Evolutionary conservation across 2,888 invertebrate genomes (phyloP), one percentile per base, ranked within the genome.

Genomic region (Lasioglossum figueresi): DNA sequence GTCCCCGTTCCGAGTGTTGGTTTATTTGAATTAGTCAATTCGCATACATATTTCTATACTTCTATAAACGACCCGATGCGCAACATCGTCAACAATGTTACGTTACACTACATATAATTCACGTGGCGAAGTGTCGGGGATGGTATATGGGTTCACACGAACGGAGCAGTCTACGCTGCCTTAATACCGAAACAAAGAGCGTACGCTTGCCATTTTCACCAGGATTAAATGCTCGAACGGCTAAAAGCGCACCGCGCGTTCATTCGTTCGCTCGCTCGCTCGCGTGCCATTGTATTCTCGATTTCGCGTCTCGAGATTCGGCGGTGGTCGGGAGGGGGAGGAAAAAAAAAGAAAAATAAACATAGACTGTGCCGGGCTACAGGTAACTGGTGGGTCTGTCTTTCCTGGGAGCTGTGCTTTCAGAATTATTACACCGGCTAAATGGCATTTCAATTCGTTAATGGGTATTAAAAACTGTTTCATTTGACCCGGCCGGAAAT

Each of bases 381-480:
- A n/a, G 16, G 27, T 63, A 63, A 63, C 68, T 37, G 68, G 34
- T 19, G 70, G 70, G 48, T 10, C 12, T 45, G 40, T 63, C 48
- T 56, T 48, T 56, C 48, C 71, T 52, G 77, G 77, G 75, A 66
- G 27, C 34, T 45, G 14, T 71, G 80, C 85, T 86, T 80, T 86
- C 80, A 85, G 79, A 86, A 86, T 86, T 86, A 86, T 85, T 86
- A 86, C 86, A 71, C 76, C 66, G 77, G 45, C 75, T 80, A 82
- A 82, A 83, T 85, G 85, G 74, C 83, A 82, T 72, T 82, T 80
- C 79, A 75, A 45, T 71, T 83, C 59, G 86, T 86, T 86, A 86
- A 86, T 85, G 86, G 85, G 87, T 83, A 87, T 87, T 85, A 87
- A 87, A 83, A 85, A 87, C 83, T 76, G 83, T 85, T 85, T 85